phyloP scores from a whole-genome alignment of 2,888 invertebrate species.

The Tipula vernalis region DNA sequence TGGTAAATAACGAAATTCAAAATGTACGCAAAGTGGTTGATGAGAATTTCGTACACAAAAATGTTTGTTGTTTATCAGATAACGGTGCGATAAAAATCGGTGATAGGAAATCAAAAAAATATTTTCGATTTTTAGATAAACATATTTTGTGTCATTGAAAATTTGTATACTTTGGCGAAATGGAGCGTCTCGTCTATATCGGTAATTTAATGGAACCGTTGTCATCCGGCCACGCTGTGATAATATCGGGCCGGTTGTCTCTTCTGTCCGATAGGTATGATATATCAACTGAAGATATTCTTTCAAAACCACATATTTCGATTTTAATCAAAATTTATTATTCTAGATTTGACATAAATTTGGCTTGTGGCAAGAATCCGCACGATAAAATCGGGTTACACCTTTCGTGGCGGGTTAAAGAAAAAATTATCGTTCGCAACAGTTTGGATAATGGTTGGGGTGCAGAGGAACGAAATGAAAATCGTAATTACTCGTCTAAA shows the following conservation, averaged over 20 bases:
- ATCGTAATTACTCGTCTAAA: conserved; percentile 22
- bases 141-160: not conserved
- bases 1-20: not conserved
- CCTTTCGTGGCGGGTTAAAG: conserved; percentile 29
- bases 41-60: not conserved
- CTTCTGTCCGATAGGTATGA: not conserved
- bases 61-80: not conserved
- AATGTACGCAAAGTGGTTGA: not conserved
- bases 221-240: not conserved
- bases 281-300: not conserved
- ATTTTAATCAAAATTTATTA: not conserved
- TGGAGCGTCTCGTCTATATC: not conserved
- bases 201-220: not conserved
- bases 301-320: not conserved
- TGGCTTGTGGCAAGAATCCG: conserved; percentile 26
- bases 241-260: not conserved
- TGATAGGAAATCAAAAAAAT: not conserved
- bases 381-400: conserved; percentile 30
- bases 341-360: conserved; percentile 28
- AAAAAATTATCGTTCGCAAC: conserved; percentile 30
- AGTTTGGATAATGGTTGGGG: conserved; percentile 28
- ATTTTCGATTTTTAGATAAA: not conserved
- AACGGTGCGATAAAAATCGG: not conserved
- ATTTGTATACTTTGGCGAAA: not conserved
- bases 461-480: conserved; percentile 28